Evolutionary conservation across 1,140 invertebrate genomes (phyloP), one percentile per base, ranked within the genome.

Genomic region (Drosophila truncata): DNA sequence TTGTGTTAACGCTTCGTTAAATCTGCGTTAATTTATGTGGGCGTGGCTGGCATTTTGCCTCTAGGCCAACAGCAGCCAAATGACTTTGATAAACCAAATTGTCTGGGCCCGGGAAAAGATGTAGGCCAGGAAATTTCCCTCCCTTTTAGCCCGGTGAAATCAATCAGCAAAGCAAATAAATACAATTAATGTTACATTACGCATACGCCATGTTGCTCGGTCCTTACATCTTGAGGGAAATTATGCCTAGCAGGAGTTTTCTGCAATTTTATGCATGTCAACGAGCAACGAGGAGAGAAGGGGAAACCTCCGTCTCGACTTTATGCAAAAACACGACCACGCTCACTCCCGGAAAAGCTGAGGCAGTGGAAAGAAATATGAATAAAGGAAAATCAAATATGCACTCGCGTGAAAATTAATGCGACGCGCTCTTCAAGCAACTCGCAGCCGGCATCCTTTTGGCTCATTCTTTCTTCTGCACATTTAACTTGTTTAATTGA

Each of bases 1-100:
- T 67, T 79, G 58, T 71, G 66, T 82, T 50, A 74, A 79, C 72
- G 83, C 80, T 87, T 88, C 84, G 83, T 88, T 87, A 87, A 88
- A 73, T 88, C 66, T 50, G 73, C 83, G 78, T 84, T 87, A 87
- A 87, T 87, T 87, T 87, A 87, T 87, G 84, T 77, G 72, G 83
- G 79, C 83, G 79, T 86, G 75, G 67, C 49, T 23, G 59, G 8
- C 44, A 52, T 31, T 54, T 42, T 67, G 58, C 62, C 78, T 50
- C 55, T 25, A 27, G 65, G 65, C 82, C 82, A 54, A 54, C 31
- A 65, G 59, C 31, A 82, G 55, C 72, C 69, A 81, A 84, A 84
- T 83, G 84, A 84, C 84, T 87, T 87, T 87, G 77, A 87, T 83
- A 87, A 87, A 88, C 77, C 80, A 87, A 84, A 88, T 74, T 84